A percentile compares a stretch with the other conserved stretches of the same genome.
phyloP scores from a whole-genome alignment of 92 coral and sea anemone genomes.

The Umimayanthus kanabou region DNA sequence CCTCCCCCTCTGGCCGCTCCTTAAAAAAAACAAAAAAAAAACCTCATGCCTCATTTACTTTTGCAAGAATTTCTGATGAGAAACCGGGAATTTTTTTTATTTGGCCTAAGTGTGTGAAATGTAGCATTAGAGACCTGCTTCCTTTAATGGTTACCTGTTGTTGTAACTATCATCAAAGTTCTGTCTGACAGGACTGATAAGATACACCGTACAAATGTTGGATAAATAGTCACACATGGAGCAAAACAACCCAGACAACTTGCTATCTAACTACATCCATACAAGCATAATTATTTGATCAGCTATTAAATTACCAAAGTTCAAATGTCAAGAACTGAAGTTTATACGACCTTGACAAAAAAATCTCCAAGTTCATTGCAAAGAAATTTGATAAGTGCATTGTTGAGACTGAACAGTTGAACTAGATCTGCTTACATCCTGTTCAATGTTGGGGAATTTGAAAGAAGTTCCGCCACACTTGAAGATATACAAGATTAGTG shows the following conservation, averaged over 20 bases:
- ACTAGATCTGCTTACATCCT: not conserved
- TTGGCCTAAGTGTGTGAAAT: too few relatives aligned
- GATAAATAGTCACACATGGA: not conserved
- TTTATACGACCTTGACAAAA: not conserved
- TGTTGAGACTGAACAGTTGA: not conserved
- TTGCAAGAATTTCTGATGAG: too few relatives aligned
- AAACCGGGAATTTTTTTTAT: too few relatives aligned
- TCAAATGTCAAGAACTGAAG: not conserved
- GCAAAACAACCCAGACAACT: not conserved
- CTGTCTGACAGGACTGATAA: too few relatives aligned
- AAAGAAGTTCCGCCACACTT: not conserved
- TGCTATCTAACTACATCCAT: not conserved
- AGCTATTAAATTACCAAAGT: not conserved
- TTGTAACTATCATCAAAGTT: too few relatives aligned
- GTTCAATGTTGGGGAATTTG: not conserved
- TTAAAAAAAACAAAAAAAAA: too few relatives aligned
- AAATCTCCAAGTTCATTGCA: not conserved
- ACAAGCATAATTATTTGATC: not conserved
- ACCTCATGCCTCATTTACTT: too few relatives aligned
- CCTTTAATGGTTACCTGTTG: too few relatives aligned
- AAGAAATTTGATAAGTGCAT: not conserved
- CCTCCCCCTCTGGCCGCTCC: too few relatives aligned
- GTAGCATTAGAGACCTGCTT: too few relatives aligned
- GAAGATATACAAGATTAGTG: not conserved
- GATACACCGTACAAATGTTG: not conserved